Conservation (phyloP, 1,140 invertebrate genomes). For the Diabrotica virgifera region DNA sequence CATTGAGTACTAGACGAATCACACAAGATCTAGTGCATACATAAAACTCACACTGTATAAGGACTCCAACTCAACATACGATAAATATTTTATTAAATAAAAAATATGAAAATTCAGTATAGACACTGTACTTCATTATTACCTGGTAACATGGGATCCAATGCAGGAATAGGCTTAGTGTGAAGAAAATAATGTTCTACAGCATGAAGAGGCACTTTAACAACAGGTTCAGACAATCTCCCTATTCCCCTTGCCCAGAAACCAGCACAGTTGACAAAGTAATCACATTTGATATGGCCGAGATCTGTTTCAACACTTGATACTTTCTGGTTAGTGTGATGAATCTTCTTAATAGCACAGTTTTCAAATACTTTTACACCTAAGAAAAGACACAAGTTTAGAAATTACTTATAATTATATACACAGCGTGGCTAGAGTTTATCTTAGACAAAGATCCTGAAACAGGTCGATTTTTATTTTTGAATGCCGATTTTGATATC, state of each 20-base stretch:
- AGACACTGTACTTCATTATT: conserved; percentile 6
- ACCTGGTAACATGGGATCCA: conserved; percentile 73
- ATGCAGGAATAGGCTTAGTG: conserved; percentile 71
- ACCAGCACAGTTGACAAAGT: conserved; percentile 90
- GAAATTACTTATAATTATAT: background rate
- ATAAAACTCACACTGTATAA: too few relatives aligned
- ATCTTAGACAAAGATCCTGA: too few relatives aligned
- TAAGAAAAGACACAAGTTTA: conserved; percentile 43
- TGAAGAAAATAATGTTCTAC: conserved; percentile 91
- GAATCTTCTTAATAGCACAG: conserved; percentile 69
- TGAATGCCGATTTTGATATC: too few relatives aligned
- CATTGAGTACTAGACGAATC: too few relatives aligned
- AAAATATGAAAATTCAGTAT: too few relatives aligned
- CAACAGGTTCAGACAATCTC: conserved; percentile 75
- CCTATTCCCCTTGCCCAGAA: conserved; percentile 77
- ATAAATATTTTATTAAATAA: too few relatives aligned
- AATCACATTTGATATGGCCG: conserved; percentile 79
- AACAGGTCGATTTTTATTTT: too few relatives aligned
- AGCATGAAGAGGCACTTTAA: conserved; percentile 89
- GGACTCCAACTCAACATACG: too few relatives aligned
- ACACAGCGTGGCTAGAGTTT: too few relatives aligned
- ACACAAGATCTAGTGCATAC: too few relatives aligned
- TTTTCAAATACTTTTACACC: conserved; percentile 85
- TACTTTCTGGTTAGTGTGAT: conserved; percentile 64
- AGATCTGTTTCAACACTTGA: conserved; percentile 71